Conservation (phyloP, 2,888 invertebrate genomes). For the Nematopogon swammerdamellus region DNA sequence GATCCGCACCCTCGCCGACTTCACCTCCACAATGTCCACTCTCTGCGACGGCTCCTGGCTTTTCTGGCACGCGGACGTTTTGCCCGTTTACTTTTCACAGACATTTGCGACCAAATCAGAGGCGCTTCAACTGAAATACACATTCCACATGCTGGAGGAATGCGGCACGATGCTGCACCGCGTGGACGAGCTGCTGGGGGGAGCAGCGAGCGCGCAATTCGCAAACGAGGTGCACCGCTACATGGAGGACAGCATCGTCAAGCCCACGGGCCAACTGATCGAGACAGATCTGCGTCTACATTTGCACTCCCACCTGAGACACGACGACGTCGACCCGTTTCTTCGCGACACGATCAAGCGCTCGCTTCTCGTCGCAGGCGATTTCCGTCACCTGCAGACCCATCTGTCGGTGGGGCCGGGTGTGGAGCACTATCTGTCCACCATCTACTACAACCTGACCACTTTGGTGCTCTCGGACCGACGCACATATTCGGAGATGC, state of each 20-base stretch:
- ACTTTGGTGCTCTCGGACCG: constrained; percentile 97
- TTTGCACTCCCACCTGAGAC: constrained; percentile 86
- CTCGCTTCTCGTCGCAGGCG: constrained; percentile 55
- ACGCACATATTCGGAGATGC: constrained; percentile 97
- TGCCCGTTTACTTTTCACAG: constrained; percentile 74
- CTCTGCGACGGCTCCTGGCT: constrained; percentile 75
- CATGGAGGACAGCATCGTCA: constrained; percentile 57
- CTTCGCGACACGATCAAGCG: constrained; percentile 64
- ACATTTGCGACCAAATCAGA: constrained; percentile 65
- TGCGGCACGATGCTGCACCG: constrained; percentile 31
- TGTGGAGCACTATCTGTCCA: constrained; percentile 89
- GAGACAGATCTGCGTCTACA: constrained; percentile 92
- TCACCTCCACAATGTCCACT: constrained; percentile 53
- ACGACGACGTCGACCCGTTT: constrained; percentile 71
- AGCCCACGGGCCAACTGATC: constrained; percentile 78
- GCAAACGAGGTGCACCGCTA: constrained; percentile 30
- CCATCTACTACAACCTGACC: constrained; percentile 95
- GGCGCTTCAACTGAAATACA: constrained; percentile 56
- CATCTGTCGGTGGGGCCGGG: constrained; percentile 63
- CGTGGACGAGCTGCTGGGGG: constrained; percentile 28
- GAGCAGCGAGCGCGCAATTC: constrained; percentile 29
- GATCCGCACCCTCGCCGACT: constrained; percentile 60
- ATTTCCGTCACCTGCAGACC: constrained; percentile 50
- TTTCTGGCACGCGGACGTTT: constrained; percentile 76
- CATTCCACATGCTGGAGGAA: constrained; percentile 44